These are phyloP conservation scores for Anser cygnoides DNA, from an alignment of 2,113 vertebrate genomes.

Conservation along the genomic window DNA sequence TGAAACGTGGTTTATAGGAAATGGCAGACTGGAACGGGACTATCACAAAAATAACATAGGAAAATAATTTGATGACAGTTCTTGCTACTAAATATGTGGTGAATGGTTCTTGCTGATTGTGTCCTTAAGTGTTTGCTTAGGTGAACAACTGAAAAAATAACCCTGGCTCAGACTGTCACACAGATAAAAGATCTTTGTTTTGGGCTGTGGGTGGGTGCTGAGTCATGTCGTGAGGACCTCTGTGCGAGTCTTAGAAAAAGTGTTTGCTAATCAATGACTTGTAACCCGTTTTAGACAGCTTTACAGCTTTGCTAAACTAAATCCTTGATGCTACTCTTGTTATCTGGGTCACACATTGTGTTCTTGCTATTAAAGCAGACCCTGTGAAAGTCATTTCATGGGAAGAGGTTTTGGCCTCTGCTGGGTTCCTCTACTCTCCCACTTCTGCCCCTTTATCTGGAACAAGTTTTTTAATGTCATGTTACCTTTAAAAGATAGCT, in stretches of 20 bases:
- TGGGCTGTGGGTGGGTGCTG: not conserved
- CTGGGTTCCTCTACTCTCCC: not conserved
- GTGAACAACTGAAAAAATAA: not conserved
- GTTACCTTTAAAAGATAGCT: not conserved
- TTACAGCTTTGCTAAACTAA: conserved; percentile 50
- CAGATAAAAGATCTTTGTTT: not conserved
- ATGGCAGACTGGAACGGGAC: not conserved
- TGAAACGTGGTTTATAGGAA: not conserved
- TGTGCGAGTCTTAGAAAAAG: not conserved
- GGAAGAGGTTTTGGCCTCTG: accelerated
- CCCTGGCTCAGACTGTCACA: not conserved
- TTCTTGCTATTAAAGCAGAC: not conserved
- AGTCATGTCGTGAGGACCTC: conserved; percentile 44
- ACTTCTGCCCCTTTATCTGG: not conserved
- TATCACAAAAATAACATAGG: not conserved
- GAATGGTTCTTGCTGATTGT: not conserved
- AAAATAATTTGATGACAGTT: not conserved
- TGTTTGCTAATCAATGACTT: conserved; percentile 36
- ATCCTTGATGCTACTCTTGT: not conserved
- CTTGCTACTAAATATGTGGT: not conserved
- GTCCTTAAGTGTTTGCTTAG: accelerated
- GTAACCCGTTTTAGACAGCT: conserved; percentile 38
- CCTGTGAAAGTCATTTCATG: not conserved
- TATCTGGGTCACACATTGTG: conserved; percentile 31
- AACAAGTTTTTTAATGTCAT: not conserved